Conservation (phyloP, 2,113 vertebrate species). For the Peromyscus leucopus region DNA sequence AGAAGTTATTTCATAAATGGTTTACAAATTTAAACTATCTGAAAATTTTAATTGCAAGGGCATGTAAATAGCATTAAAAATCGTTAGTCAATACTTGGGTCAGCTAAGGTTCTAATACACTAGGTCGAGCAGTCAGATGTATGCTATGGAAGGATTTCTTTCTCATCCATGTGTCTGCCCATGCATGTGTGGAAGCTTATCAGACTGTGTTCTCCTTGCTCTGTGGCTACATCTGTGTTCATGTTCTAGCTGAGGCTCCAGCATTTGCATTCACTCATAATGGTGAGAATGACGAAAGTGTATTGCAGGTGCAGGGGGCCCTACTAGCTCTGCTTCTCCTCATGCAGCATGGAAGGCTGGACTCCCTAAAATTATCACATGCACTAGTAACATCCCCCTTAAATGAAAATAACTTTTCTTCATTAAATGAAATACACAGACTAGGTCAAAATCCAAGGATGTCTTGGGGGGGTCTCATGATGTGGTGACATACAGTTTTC, state of each 20-base stretch:
- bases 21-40: not conserved
- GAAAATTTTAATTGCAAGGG: not conserved
- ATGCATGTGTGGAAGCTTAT: not conserved
- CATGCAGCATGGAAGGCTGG: not conserved
- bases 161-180: fast-evolving
- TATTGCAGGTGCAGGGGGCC: fast-evolving
- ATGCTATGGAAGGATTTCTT: fast-evolving
- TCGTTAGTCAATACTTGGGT: not conserved
- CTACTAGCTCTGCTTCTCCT: not conserved
- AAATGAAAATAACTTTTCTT: not conserved
- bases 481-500: not conserved
- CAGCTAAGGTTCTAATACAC: not conserved
- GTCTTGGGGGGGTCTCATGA: not conserved
- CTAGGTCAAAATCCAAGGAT: not conserved
- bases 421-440: not conserved
- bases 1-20: not conserved
- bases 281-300: not conserved
- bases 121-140: not conserved
- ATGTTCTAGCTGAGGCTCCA: not conserved
- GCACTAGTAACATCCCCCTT: not conserved
- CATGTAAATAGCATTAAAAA: not conserved
- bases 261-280: fast-evolving
- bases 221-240: fast-evolving
- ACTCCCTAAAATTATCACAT: not conserved
- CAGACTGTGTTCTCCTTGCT: not conserved